Evolutionary conservation across 2,113 vertebrate genomes (phyloP).

Genomic region (Gnathonemus longibarbis): DNA sequence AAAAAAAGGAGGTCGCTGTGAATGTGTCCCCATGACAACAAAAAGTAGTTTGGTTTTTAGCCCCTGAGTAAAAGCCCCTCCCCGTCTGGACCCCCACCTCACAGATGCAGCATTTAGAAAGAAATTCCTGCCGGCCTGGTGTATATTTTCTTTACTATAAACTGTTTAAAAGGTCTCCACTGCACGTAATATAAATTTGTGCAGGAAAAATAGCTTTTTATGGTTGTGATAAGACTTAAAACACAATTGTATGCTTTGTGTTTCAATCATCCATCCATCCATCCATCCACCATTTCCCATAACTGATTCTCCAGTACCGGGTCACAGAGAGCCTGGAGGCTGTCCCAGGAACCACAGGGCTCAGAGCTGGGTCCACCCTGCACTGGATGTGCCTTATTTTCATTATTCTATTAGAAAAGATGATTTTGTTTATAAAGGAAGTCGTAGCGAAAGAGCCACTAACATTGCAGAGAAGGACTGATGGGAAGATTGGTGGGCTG

Average conservation of each 20-base stretch:
- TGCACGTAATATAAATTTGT: background rate
- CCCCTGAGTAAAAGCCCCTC: background rate
- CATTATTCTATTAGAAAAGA: background rate
- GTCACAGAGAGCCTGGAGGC: background rate
- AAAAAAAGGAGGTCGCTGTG: background rate
- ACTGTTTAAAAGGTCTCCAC: background rate
- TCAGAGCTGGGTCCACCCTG: background rate
- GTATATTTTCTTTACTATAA: background rate
- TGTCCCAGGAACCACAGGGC: background rate
- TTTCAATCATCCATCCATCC: background rate
- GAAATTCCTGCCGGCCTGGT: background rate
- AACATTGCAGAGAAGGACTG: background rate
- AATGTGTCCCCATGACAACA: conserved; percentile 13
- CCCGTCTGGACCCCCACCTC: background rate
- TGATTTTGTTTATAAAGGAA: background rate
- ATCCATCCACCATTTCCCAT: background rate
- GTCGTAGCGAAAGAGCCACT: background rate
- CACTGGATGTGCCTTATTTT: background rate
- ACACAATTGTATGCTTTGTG: background rate
- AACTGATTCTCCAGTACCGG: background rate
- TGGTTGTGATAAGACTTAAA: background rate
- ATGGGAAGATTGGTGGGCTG: background rate
- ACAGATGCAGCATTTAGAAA: background rate
- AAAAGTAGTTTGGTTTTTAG: conserved; percentile 4
- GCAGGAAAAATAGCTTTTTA: background rate